These are phyloP conservation scores for Dicranocentrus wangi DNA, from an alignment of 2,888 invertebrate species.

Conservation along the genomic window DNA sequence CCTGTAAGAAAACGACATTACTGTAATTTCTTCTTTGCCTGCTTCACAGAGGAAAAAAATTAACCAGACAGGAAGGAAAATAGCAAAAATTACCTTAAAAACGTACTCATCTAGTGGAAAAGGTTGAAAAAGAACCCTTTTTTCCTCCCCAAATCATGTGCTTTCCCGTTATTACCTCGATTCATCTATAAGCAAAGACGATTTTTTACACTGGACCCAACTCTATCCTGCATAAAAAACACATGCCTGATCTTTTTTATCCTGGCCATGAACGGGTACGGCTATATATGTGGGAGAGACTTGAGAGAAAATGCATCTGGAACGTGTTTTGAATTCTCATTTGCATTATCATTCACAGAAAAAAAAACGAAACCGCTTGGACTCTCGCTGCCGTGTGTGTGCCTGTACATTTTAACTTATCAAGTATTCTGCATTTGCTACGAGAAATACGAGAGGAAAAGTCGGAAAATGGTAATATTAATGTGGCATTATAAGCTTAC, in stretches of 20 bases:
- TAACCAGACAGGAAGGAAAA: not conserved
- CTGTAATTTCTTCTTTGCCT: not conserved
- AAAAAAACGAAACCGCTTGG: not conserved
- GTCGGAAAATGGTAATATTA: not conserved
- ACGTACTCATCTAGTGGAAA: not conserved
- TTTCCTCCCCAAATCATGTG: not conserved
- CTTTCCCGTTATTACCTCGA: slow-evolving; percentile 14
- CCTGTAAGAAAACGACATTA: too few relatives aligned
- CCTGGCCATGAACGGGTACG: not conserved
- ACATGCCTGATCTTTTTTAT: not conserved
- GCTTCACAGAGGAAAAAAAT: not conserved
- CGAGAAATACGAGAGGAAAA: not conserved
- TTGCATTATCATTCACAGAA: slow-evolving; percentile 2
- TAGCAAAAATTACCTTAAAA: not conserved
- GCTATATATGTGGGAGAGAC: not conserved
- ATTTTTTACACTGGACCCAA: not conserved
- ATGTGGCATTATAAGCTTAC: not conserved
- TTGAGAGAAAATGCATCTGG: slow-evolving; percentile 31
- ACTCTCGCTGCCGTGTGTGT: not conserved
- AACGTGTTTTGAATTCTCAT: slow-evolving; percentile 33
- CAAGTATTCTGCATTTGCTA: not conserved
- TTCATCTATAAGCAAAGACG: slow-evolving; percentile 12
- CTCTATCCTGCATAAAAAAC: slow-evolving; percentile 1
- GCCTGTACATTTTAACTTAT: not conserved
- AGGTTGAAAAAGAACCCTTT: not conserved